Evolutionary conservation across 2,113 vertebrate species (phyloP).

Genomic region (Lepus europaeus): DNA sequence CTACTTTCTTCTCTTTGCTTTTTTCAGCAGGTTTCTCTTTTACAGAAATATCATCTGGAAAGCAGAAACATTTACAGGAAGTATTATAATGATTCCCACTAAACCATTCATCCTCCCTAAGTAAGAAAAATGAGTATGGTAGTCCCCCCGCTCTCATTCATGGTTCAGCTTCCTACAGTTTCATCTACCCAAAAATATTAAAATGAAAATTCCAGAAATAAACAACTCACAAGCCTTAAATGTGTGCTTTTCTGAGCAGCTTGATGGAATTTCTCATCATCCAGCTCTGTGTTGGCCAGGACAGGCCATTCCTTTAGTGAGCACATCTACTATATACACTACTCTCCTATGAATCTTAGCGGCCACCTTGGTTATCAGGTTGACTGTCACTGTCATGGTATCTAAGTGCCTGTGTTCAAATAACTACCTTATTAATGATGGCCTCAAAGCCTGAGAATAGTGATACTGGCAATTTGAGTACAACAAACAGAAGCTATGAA

Average conservation of each 20-base stretch:
- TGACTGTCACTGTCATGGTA: background rate
- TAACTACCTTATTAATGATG: background rate
- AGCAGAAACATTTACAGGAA: conserved; percentile 61
- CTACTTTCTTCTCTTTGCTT: conserved; percentile 90
- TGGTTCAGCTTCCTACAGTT: background rate
- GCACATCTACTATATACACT: background rate
- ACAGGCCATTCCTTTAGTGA: background rate
- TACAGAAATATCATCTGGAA: conserved; percentile 85
- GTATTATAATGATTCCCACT: background rate
- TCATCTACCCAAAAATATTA: conserved; percentile 23
- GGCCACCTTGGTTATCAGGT: background rate
- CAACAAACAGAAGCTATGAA: background rate
- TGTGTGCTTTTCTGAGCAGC: background rate
- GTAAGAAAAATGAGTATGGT: background rate
- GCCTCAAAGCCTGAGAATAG: background rate
- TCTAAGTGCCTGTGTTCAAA: background rate
- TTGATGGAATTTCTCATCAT: background rate
- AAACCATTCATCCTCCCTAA: background rate
- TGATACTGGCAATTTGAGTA: background rate
- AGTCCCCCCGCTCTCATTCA: background rate
- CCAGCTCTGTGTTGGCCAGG: background rate
- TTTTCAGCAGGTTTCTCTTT: conserved; percentile 87
- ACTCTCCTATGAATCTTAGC: background rate
- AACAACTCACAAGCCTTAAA: background rate
- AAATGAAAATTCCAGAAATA: background rate